Percentiles rank a stretch among this genome's conserved stretches.
Conservation (phyloP, 2,113 vertebrate species). For the Cinclus mexicanus region DNA sequence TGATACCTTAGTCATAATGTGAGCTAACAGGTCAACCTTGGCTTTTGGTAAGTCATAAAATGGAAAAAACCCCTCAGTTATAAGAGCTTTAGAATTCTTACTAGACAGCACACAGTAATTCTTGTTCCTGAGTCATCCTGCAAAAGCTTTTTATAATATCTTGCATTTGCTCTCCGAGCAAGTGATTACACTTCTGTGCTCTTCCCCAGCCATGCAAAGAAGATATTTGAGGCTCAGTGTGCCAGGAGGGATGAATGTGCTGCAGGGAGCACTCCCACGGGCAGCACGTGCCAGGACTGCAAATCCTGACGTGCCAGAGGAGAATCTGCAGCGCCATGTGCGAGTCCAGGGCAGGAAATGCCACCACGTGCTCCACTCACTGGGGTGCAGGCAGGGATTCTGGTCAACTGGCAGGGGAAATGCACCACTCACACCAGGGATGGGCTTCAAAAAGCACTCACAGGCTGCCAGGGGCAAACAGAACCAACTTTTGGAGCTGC, state of each 20-base stretch:
- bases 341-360: neutral
- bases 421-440: neutral
- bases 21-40: slow-evolving; percentile 12
- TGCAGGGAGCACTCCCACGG: slow-evolving; percentile 1
- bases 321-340: neutral
- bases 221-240: slow-evolving; percentile 12
- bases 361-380: neutral
- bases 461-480: neutral
- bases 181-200: slow-evolving; percentile 4
- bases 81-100: neutral
- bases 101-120: neutral
- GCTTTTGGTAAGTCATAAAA: slow-evolving; percentile 5
- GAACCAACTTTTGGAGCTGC: neutral
- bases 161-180: neutral
- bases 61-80: neutral
- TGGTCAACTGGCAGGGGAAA: neutral
- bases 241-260: neutral
- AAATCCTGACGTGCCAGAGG: neutral
- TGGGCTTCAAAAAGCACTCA: neutral
- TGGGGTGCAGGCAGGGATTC: neutral
- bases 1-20: neutral
- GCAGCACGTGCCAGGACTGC: neutral
- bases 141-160: slow-evolving; percentile 29
- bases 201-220: slow-evolving; percentile 6
- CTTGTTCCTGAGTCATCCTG: slow-evolving; percentile 31